Conservation (phyloP, 2,888 invertebrate species). For the Pristionchus maxplancki region DNA sequence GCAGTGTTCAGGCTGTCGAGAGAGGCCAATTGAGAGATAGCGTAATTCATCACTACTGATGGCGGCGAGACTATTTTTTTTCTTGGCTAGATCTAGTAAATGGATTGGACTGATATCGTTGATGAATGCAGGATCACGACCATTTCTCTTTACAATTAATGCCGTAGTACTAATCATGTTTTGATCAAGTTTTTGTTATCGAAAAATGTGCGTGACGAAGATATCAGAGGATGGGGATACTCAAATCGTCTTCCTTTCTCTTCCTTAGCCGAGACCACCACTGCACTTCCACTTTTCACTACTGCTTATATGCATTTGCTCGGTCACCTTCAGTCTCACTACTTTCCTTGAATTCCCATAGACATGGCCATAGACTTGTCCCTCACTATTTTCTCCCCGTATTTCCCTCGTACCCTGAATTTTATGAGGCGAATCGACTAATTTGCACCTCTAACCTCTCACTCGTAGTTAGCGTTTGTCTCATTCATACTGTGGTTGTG, state of each 20-base stretch:
- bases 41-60: background rate
- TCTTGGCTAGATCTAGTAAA: background rate
- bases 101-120: background rate
- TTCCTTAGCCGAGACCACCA: no score
- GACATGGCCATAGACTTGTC: slow-evolving; percentile 5
- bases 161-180: background rate
- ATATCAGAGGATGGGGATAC: background rate
- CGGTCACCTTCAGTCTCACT: slow-evolving; percentile 15
- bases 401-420: background rate
- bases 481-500: background rate
- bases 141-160: background rate
- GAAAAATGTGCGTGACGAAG: background rate
- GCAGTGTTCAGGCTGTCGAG: background rate
- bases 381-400: background rate
- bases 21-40: background rate
- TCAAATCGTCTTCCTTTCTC: no score
- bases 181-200: background rate
- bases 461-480: background rate
- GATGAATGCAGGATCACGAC: background rate
- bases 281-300: no score
- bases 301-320: background rate
- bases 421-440: slow-evolving; percentile 38
- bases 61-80: background rate
- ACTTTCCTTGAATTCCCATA: slow-evolving; percentile 33
- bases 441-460: slow-evolving; percentile 36